Evolutionary conservation across 2,797 vertebrate genomes (phyloP).

Genomic region (Momotus momota): DNA sequence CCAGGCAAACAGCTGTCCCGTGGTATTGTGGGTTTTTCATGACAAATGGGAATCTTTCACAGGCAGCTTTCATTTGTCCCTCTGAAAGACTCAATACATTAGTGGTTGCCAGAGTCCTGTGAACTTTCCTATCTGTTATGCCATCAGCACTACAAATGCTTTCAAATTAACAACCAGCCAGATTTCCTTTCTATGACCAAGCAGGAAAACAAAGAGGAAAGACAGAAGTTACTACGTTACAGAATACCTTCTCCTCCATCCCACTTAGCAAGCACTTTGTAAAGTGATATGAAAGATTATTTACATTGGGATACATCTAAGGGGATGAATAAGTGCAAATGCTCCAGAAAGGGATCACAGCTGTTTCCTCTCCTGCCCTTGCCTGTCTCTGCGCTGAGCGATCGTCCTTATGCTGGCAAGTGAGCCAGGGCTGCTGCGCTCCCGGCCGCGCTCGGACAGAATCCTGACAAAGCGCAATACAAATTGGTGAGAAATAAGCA

Average conservation of each 20-base stretch:
- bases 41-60: constrained; percentile 17
- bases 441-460: accelerated
- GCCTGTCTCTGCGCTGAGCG: not conserved
- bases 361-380: constrained; percentile 53
- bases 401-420: accelerated
- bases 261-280: not conserved
- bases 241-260: not conserved
- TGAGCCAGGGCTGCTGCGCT: not conserved
- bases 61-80: not conserved
- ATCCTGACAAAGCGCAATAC: not conserved
- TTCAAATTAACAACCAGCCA: not conserved
- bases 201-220: constrained; percentile 30
- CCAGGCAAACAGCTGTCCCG: constrained; percentile 9
- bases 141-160: constrained; percentile 4
- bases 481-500: not conserved
- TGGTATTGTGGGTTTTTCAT: not conserved
- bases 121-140: not conserved
- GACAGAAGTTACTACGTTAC: not conserved
- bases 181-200: not conserved
- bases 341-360: constrained; percentile 15
- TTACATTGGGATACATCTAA: constrained; percentile 29
- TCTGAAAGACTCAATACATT: not conserved
- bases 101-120: constrained; percentile 12
- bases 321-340: constrained; percentile 31
- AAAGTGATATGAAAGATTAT: constrained; percentile 35